Evolutionary conservation across 2,113 vertebrate species (phyloP), one percentile per base, ranked within the genome.

Genomic region (Oryzias javanicus): DNA sequence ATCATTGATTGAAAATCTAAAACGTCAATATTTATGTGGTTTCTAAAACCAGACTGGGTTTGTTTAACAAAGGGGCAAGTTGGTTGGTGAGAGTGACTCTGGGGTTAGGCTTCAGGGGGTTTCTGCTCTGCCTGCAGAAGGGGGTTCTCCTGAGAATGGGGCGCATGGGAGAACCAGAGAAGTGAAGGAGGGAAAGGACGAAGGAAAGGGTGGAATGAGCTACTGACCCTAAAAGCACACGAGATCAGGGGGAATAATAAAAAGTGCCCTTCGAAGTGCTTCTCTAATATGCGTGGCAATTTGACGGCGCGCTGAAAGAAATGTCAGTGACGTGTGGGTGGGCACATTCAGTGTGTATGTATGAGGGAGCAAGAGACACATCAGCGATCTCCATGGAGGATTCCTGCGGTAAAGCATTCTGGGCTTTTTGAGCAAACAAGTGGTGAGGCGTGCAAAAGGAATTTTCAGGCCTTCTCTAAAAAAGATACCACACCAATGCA

Each of bases 401-500:
- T 81, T 85, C 72, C 76, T 83, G 82, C 63, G 80, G 82, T 69
- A 64, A 67, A 66, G 20, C 58, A 19, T 70, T 62, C 52, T 60
- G 24, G n/a, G 65, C 64, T 58, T 82, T 67, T 63, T 55, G 35
- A 86, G 73, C 82, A 88, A 88, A 84, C 80, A 81, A 88, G 79
- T 85, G 76, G 70, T 54, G 60, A 74, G 63, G 70, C 78, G 66
- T 87, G 81, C 54, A 82, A 88, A 86, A 85, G 59, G 64, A 87
- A 86, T 87, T 35, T 88, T 84, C 69, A 86, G 74, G 78, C 81
- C 61, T 60, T 59, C 54, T 76, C 48, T 70, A 44, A 82, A 63
- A 35, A 64, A 64, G 81, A 76, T 75, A 76, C 83, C 83, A 35
- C 68, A 73, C 67, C 68, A 74, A 56, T 71, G 49, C 19, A 63